Base-by-base conservation (phyloP, 2,113 vertebrate species). In the Nannospalax galili region DNA sequence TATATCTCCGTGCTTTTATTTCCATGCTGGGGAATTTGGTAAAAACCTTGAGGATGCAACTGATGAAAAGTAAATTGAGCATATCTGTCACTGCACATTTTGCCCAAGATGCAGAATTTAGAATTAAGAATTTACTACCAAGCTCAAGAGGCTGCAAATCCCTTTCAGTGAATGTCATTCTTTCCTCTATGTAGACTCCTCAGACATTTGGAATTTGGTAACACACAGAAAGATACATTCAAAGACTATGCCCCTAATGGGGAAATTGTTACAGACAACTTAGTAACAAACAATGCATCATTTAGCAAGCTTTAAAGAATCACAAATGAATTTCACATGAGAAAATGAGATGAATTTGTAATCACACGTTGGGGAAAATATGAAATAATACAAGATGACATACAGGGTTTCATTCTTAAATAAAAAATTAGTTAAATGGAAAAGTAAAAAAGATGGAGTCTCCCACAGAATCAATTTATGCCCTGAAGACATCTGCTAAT, bases 311-410 rank as follows among this genome's bases (percentile, higher is more conserved):
- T 62, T 97, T 86, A 89, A 92, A 92, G 92, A 93, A 84, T 79
- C 95, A 81, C 88, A 95, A 86, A 93, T 96, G 95, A 95, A 96
- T 92, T 91, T 94, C 95, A 97, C 64, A 93, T 52, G 92, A 96
- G 69, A 95, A 92, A 95, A 92, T 0, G 7, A 96, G 85, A 0
- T 86, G 91, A 91, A 79, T 95, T 81, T 92, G 62, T 92, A 94
- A 97, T 91, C 88, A 93, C 12, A 93, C 73, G 92, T 92, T 80
- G 85, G 75, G 92, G 69, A 73, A 95, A 93, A 95, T 91, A 89
- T 28, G 84, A 96, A 94, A 94, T 95, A 91, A 95, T 84, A 90
- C 28, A 85, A 87, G 77, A 95, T 73, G 75, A 93, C 19, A 37
- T 62, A 90, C 37, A 58, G 35, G 52, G 28, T 89, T 75, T 86